Conservation (phyloP, 2,113 vertebrate species). For the Erpornis zantholeuca region DNA sequence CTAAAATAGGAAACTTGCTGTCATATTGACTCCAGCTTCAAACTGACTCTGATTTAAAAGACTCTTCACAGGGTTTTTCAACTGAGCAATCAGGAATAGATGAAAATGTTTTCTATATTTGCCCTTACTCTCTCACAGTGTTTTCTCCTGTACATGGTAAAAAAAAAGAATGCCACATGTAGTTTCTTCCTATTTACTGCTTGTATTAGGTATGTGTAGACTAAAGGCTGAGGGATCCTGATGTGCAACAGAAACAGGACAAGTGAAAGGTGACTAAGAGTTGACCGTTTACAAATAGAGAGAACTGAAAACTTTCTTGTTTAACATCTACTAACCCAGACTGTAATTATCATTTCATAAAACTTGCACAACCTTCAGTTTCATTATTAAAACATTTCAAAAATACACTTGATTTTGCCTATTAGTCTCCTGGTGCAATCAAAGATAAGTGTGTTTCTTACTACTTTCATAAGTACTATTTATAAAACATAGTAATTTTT, state of each 20-base stretch:
- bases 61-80: not conserved
- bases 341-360: not conserved
- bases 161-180: not conserved
- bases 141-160: accelerated
- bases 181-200: not conserved
- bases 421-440: not conserved
- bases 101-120: not conserved
- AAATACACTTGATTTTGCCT: not conserved
- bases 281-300: not conserved
- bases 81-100: not conserved
- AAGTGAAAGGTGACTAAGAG: not conserved
- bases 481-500: not conserved
- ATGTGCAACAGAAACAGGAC: not conserved
- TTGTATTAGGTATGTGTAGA: accelerated
- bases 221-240: not conserved
- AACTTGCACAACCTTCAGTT: not conserved
- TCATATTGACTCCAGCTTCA: not conserved
- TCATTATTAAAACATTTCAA: not conserved
- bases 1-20: not conserved
- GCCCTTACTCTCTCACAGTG: not conserved
- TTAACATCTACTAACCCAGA: not conserved
- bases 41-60: not conserved
- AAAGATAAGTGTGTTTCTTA: not conserved
- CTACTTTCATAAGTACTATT: not conserved
- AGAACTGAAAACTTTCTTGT: not conserved